A percentile compares a stretch with the other conserved stretches of the same genome.
Evolutionary conservation across 2,797 vertebrate genomes (phyloP).

Genomic region (Hippocampus kuda): DNA sequence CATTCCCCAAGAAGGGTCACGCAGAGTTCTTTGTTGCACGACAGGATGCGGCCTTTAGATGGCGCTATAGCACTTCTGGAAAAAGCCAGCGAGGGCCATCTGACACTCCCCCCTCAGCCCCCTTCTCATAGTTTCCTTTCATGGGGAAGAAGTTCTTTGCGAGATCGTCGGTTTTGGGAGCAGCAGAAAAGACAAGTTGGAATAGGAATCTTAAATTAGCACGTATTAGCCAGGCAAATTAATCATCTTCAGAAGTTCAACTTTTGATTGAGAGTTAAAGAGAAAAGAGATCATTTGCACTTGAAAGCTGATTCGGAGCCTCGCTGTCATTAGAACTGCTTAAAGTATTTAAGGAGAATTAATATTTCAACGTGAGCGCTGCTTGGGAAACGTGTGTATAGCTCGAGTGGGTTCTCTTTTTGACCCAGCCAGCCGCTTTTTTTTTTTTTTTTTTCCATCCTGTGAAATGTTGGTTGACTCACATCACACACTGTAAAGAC

Average conservation of each 20-base stretch:
- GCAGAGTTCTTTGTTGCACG: conserved; percentile 68
- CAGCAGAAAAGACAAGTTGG: conserved; percentile 38
- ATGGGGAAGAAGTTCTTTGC: conserved; percentile 56
- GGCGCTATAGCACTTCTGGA: conserved; percentile 66
- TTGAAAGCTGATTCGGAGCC: conserved; percentile 67
- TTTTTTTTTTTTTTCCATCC: conserved; percentile 54
- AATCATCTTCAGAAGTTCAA: conserved; percentile 56
- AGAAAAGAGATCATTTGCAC: conserved; percentile 62
- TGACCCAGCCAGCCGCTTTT: conserved; percentile 67
- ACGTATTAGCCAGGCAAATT: conserved; percentile 50
- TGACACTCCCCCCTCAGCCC: conserved; percentile 48
- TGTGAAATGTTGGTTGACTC: conserved; percentile 78
- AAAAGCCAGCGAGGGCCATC: conserved; percentile 26
- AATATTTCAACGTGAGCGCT: conserved; percentile 69
- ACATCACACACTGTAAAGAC: conserved; percentile 75
- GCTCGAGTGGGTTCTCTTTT: conserved; percentile 60
- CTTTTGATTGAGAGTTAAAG: conserved; percentile 52
- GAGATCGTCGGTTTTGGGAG: conserved; percentile 54
- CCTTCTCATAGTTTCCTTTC: conserved; percentile 45
- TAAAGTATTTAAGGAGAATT: conserved; percentile 74
- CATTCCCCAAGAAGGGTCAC: conserved; percentile 72
- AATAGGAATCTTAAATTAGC: conserved; percentile 40
- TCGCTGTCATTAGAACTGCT: conserved; percentile 64
- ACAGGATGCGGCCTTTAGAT: conserved; percentile 61
- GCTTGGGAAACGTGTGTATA: conserved; percentile 58